phyloP scores from a whole-genome alignment of 2,113 vertebrate species.

The Oenanthe melanoleuca region DNA sequence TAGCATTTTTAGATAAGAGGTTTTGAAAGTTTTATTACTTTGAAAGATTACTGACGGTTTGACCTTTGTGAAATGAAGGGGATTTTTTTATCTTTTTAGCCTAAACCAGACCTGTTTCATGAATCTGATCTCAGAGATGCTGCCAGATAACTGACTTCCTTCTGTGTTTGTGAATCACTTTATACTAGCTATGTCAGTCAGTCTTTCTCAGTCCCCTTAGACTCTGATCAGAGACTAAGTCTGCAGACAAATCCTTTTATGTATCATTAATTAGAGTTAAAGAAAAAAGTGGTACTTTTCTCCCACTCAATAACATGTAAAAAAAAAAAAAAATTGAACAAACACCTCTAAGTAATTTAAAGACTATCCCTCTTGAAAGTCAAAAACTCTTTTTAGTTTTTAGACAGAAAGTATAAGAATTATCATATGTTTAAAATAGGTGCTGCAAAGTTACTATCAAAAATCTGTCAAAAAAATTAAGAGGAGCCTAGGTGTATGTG shows the following conservation, averaged over 20 bases:
- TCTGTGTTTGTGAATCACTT: neutral
- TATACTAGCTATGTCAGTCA: neutral
- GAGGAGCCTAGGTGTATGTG: neutral
- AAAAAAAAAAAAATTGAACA: neutral
- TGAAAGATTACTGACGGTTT: neutral
- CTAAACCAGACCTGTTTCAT: neutral
- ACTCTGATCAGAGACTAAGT: neutral
- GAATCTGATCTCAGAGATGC: neutral
- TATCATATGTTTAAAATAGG: neutral
- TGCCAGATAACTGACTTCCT: neutral
- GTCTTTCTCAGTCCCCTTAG: neutral
- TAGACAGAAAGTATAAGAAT: neutral
- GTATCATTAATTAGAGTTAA: neutral
- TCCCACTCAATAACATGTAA: neutral
- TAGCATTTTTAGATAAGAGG: neutral
- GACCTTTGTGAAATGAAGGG: neutral
- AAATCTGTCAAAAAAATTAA: neutral
- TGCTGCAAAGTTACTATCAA: neutral
- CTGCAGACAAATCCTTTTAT: neutral
- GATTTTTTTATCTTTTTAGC: neutral
- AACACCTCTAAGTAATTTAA: neutral
- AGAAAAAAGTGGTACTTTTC: neutral
- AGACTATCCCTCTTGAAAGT: neutral
- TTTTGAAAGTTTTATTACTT: neutral
- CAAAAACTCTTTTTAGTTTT: neutral